A percentile compares a stretch with the other conserved stretches of the same genome.
These are phyloP conservation scores for Oncorhynchus tshawytscha DNA, from an alignment of 2,113 vertebrate genomes.

Conservation along the genomic window DNA sequence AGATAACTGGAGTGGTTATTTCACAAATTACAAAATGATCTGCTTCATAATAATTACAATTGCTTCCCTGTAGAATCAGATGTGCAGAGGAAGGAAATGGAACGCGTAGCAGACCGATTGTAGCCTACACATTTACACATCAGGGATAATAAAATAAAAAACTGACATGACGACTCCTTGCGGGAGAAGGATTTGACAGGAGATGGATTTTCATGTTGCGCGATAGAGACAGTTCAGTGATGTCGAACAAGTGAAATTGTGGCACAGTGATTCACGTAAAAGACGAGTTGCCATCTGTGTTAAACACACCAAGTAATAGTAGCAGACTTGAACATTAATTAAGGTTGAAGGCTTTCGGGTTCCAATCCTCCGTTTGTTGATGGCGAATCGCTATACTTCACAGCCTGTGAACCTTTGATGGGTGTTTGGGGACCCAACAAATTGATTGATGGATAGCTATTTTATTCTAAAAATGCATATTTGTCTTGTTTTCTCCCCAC, in stretches of 20 bases:
- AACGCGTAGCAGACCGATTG: conserved; percentile 25
- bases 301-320: conserved; percentile 80
- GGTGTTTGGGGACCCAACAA: conserved; percentile 71
- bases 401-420: conserved; percentile 74
- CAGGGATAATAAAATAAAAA: conserved; percentile 71
- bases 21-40: conserved; percentile 60
- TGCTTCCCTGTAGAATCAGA: conserved; percentile 49
- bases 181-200: conserved; percentile 69
- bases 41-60: conserved; percentile 66
- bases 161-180: conserved; percentile 71
- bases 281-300: conserved; percentile 74
- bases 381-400: conserved; percentile 76
- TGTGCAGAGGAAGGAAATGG: conserved; percentile 41
- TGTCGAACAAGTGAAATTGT: conserved; percentile 75
- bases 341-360: conserved; percentile 73
- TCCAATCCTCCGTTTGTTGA: conserved; percentile 72
- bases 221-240: conserved; percentile 69
- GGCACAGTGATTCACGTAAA: conserved; percentile 72
- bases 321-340: conserved; percentile 76
- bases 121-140: conserved; percentile 23
- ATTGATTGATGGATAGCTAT: conserved; percentile 79
- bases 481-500: conserved; percentile 16
- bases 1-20: conserved; percentile 57
- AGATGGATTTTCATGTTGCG: conserved; percentile 69
- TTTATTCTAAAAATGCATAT: conserved; percentile 73